phyloP scores from a whole-genome alignment of 2,113 vertebrate genomes.

The Cynocephalus volans region DNA sequence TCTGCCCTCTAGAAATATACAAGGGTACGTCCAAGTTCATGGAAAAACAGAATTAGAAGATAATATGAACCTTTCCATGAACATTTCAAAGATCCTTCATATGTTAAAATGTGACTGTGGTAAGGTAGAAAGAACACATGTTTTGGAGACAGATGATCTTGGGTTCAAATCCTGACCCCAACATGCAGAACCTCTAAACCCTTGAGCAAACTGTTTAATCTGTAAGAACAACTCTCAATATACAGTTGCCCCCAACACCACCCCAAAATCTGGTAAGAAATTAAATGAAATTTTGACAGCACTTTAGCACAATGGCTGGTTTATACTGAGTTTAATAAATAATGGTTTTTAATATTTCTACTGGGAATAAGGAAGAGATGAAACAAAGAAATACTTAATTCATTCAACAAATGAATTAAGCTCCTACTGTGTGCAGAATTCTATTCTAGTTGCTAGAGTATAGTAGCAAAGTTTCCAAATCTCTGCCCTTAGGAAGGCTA shows the following conservation, averaged over 20 bases:
- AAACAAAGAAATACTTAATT: background rate
- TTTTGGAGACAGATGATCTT: background rate
- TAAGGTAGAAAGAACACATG: background rate
- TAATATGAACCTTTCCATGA: too few species aligned
- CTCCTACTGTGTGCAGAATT: background rate
- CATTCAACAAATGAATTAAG: slow-evolving; percentile 44
- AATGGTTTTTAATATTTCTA: background rate
- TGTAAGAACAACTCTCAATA: background rate
- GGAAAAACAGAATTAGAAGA: too few species aligned
- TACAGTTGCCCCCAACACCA: background rate
- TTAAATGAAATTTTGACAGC: background rate
- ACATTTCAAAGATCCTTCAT: too few species aligned
- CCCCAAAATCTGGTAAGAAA: background rate
- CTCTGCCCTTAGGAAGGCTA: background rate
- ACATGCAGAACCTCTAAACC: background rate
- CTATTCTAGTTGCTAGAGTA: background rate
- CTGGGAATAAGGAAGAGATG: background rate
- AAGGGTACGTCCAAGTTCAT: too few species aligned
- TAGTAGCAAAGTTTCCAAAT: background rate
- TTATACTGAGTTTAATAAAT: background rate
- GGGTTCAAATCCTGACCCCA: slow-evolving; percentile 10
- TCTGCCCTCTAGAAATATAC: background rate
- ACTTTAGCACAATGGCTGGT: background rate
- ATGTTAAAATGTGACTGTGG: background rate
- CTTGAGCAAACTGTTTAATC: background rate